Base-by-base conservation (phyloP, 2,113 vertebrate genomes). In the Tauraco erythrolophus region DNA sequence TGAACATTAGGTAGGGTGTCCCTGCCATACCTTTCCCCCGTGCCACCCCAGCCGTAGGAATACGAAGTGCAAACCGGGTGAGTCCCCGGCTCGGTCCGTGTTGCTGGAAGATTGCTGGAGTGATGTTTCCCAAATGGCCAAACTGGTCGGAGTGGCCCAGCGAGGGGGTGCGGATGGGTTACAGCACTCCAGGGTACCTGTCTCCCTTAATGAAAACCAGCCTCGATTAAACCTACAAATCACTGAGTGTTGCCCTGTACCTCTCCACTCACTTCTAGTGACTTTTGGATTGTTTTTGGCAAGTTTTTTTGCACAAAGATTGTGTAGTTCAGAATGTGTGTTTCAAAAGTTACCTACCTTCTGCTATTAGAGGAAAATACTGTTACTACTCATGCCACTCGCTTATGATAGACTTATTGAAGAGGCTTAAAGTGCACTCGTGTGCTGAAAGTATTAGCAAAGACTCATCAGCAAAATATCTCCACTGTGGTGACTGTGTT, bases 11-110 rank as follows among this genome's bases (percentile, higher is more conserved):
- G 48, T 8, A 6, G 37, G 19, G 4, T 0, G 0, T 48, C 72
- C 51, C 13, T 35, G 64, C 43, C 3, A 1, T 25, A 27, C 25
- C 45, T 45, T 53, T 70, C 4, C 23, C 41, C 28, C 1, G 0
- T 25, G 53, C 53, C 14, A 31, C 27, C 7, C 33, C 16, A 19
- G 35, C 43, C 4, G 0, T 60, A 54, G 45, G 33, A 83, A 14
- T 0, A 25, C n/a, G n/a, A n/a, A n/a, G n/a, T n/a, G n/a, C n/a
- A 6, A 8, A 3, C 17, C 2, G 6, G 43, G 31, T 0, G 28
- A 88, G 41, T 33, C 27, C 10, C 14, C 35, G 3, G 19, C 2
- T 2, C 1, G 1, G 0, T 9, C 14, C 31, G 19, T 37, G 62
- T 25, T 43, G 1, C 89, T 65, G 70, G n/a, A 14, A 35, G 45